phyloP scores from a whole-genome alignment of 2,888 invertebrate species.

The Anoplius nigerrimus region DNA sequence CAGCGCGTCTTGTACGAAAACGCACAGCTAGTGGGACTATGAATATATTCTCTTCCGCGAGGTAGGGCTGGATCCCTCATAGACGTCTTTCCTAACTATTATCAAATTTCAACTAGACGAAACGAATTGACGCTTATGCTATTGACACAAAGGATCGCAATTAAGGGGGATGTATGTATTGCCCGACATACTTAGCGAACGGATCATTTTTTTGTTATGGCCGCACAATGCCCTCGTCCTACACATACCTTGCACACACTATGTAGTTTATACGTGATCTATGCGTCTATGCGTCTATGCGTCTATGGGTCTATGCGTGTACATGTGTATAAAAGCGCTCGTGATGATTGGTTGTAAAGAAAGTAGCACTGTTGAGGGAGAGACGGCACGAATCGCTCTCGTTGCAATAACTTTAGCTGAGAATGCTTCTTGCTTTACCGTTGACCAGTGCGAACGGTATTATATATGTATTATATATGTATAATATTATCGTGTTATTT shows the following conservation, averaged over 20 bases:
- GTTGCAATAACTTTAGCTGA: conserved; percentile 3
- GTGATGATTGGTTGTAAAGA: too few species aligned
- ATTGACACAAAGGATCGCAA: conserved; percentile 29
- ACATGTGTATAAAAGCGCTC: conserved; percentile 10
- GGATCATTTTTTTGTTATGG: conserved; percentile 21
- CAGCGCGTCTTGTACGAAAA: conserved; percentile 83
- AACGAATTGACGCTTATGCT: conserved; percentile 45
- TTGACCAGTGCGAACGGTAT: conserved; percentile 39
- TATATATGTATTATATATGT: conserved; percentile 24
- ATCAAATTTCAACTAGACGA: conserved; percentile 47
- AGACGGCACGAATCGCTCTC: too few species aligned
- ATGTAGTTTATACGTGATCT: conserved; percentile 31
- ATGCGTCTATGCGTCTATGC: neutral
- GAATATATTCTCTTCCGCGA: conserved; percentile 84
- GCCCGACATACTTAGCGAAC: conserved; percentile 32
- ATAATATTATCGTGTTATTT: too few species aligned
- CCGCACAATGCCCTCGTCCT: conserved; percentile 37
- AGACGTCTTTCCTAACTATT: conserved; percentile 62
- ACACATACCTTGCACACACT: conserved; percentile 41
- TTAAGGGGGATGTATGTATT: conserved; percentile 32
- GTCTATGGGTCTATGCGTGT: too few species aligned
- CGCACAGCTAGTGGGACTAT: conserved; percentile 84
- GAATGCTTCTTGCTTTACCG: conserved; percentile 10
- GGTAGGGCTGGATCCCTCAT: conserved; percentile 78
- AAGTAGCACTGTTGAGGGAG: too few species aligned